These are phyloP conservation scores for Zygaena filipendulae DNA, from an alignment of 2,888 invertebrate species.

Conservation along the genomic window DNA sequence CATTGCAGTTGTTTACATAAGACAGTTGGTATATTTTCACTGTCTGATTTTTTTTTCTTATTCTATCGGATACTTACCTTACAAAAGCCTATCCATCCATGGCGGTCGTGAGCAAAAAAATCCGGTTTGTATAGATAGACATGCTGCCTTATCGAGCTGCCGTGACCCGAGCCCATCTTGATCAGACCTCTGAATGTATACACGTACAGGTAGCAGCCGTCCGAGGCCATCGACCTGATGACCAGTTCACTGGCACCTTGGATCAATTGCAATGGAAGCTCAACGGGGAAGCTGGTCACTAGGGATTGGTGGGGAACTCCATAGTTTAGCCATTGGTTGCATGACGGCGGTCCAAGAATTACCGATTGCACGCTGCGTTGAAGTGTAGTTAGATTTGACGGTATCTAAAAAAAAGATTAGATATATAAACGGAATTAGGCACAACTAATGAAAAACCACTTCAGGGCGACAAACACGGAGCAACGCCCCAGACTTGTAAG, in stretches of 20 bases:
- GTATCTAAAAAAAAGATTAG: slow-evolving; percentile 69
- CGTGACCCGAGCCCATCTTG: slow-evolving; percentile 96
- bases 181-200: slow-evolving; percentile 85
- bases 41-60: no score
- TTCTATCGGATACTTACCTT: slow-evolving; percentile 62
- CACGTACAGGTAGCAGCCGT: slow-evolving; percentile 91
- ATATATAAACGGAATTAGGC: not conserved
- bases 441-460: no score
- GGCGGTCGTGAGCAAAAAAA: slow-evolving; percentile 83
- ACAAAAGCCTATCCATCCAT: slow-evolving; percentile 88
- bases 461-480: no score
- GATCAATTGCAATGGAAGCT: slow-evolving; percentile 37
- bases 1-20: no score
- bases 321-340: slow-evolving; percentile 90
- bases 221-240: slow-evolving; percentile 79
- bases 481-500: no score
- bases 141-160: slow-evolving; percentile 92
- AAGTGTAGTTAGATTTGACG: slow-evolving; percentile 83
- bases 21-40: no score
- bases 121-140: slow-evolving; percentile 83
- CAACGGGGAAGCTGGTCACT: slow-evolving; percentile 74
- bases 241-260: slow-evolving; percentile 42
- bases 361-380: slow-evolving; percentile 92
- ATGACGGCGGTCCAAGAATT: slow-evolving; percentile 82
- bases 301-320: slow-evolving; percentile 85